phyloP scores from a whole-genome alignment of 2,888 invertebrate genomes.

The Platycnemis pennipes region DNA sequence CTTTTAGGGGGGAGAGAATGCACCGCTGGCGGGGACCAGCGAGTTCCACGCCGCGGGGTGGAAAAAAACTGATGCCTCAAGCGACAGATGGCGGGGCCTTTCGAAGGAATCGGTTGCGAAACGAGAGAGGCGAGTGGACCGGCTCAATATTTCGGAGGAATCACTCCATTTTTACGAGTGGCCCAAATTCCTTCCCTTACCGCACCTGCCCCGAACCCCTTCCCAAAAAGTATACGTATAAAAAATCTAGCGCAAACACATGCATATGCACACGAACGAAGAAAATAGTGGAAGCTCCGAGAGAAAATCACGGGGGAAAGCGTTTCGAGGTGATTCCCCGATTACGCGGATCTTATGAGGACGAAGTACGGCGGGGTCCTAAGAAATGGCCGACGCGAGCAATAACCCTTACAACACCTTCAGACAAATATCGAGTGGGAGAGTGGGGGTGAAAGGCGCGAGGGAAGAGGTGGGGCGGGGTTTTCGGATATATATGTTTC shows the following conservation, averaged over 20 bases:
- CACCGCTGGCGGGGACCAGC: not conserved
- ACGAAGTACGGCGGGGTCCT: not conserved
- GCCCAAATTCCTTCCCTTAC: not conserved
- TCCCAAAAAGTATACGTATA: not conserved
- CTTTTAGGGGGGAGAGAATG: not conserved
- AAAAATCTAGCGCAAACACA: not conserved
- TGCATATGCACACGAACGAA: not conserved
- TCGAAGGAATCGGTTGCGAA: constrained; percentile 41
- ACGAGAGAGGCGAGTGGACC: not conserved
- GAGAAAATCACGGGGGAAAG: constrained; percentile 31
- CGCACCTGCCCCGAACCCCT: not conserved
- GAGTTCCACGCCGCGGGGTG: not conserved
- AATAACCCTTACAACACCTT: constrained; percentile 65
- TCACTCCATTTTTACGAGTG: constrained; percentile 50
- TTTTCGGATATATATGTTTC: not conserved
- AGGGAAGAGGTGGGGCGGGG: not conserved
- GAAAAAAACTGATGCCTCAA: not conserved
- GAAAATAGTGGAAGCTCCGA: not conserved
- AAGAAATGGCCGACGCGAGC: constrained; percentile 58
- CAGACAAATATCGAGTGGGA: constrained; percentile 60
- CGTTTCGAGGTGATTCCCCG: constrained; percentile 14
- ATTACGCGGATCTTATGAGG: not conserved
- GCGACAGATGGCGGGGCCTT: constrained; percentile 39
- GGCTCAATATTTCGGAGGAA: constrained; percentile 50
- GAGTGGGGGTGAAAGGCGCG: constrained; percentile 38